phyloP scores from a whole-genome alignment of 2,797 vertebrate species.

The Setipinna tenuifilis region DNA sequence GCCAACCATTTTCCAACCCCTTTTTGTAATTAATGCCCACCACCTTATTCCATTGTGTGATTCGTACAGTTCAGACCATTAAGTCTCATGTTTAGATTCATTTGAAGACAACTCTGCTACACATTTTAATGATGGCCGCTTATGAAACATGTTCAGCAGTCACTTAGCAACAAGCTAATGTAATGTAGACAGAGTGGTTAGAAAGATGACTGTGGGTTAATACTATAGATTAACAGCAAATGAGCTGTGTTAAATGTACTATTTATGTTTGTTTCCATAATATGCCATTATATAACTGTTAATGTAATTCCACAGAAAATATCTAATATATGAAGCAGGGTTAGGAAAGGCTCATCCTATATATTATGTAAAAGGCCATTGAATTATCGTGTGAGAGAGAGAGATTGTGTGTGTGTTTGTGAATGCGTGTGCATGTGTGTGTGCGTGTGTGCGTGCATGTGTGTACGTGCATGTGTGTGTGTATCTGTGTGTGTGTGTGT shows the following conservation, averaged over 20 bases:
- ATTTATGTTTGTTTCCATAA: not conserved
- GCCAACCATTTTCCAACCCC: not conserved
- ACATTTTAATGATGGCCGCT: no score
- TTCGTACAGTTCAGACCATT: not conserved
- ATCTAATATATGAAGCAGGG: not conserved
- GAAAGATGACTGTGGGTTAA: no score
- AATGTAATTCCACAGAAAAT: not conserved
- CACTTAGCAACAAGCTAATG: no score
- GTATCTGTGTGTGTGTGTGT: not conserved
- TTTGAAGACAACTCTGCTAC: no score
- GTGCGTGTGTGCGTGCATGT: not conserved
- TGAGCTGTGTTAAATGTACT: not conserved
- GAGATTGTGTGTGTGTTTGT: not conserved
- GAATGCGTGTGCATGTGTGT: not conserved
- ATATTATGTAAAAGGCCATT: not conserved
- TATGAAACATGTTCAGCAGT: no score
- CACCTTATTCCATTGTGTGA: not conserved
- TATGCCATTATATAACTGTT: not conserved
- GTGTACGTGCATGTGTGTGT: not conserved
- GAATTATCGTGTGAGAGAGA: not conserved
- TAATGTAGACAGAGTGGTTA: no score
- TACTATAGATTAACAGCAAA: no score
- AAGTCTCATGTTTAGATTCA: not conserved
- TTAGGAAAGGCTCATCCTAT: not conserved
- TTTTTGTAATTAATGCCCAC: not conserved